Evolutionary conservation across 2,888 invertebrate species (phyloP).

Genomic region (Lepidonotus clava): DNA sequence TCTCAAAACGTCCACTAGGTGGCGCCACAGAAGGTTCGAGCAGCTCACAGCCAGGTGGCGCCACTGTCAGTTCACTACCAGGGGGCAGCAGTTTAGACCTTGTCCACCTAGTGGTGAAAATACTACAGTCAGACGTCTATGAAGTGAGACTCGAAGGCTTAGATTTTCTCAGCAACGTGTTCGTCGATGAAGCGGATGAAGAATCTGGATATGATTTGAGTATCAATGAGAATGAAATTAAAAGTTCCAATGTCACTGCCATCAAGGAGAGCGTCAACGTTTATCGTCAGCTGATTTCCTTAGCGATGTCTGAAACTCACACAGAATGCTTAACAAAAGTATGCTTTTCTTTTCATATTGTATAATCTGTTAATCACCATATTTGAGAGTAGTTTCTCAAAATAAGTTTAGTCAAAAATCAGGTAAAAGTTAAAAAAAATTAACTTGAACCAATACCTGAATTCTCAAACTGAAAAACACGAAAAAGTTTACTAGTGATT

Average conservation of each 20-base stretch:
- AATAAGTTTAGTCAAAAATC: too few relatives aligned
- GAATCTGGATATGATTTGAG: background rate
- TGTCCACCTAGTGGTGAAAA: background rate
- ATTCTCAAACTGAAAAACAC: too few relatives aligned
- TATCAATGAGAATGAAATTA: background rate
- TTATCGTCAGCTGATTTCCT: conserved; percentile 36
- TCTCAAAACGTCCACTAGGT: background rate
- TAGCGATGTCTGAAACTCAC: conserved; percentile 54
- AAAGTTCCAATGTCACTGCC: background rate
- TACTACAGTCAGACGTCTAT: conserved; percentile 9
- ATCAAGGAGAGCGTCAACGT: background rate
- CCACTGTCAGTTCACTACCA: too few relatives aligned
- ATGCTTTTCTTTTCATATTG: background rate
- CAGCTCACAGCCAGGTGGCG: background rate
- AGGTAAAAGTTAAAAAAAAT: too few relatives aligned
- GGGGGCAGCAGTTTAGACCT: background rate
- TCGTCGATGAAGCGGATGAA: background rate
- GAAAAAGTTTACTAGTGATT: too few relatives aligned
- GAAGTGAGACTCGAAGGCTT: conserved; percentile 41
- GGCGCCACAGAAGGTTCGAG: background rate
- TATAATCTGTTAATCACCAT: background rate
- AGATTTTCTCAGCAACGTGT: background rate
- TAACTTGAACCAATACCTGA: too few relatives aligned
- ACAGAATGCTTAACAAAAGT: conserved; percentile 56
- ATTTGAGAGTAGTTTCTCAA: too few relatives aligned